Base-by-base conservation (phyloP, 1,140 invertebrate species). In the Glossosoma conforme region DNA sequence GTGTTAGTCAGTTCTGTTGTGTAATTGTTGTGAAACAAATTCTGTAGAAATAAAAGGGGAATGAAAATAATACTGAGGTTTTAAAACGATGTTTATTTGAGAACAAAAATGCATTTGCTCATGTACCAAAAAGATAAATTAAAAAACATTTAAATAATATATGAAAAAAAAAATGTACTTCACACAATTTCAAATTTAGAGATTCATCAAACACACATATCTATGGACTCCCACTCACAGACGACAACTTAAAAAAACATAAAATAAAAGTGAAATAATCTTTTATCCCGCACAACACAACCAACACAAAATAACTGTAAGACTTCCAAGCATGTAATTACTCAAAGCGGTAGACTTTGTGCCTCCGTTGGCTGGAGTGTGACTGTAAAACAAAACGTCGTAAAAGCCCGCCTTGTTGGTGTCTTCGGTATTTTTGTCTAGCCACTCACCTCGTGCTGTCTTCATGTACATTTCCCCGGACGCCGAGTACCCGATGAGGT, bases 361-460 rank as follows among this genome's bases (percentile, higher is more conserved):
- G 2, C 35, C 28, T 15, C 25, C 36, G n/a, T 13, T 51, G 8
- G 44, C 28, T 9, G 44, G 44, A 19, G 33, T 17, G 10, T 56
- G 50, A 44, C 54, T 59, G 43, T 65, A 70, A 57, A 68, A 73
- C 24, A 42, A 21, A 44, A 73, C 69, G 58, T 75, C 67, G 61
- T 73, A 75, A 65, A 72, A 72, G 55, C 69, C 71, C 52, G 71
- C 68, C 44, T 65, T 67, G 11, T 67, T 60, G 6, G 66, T 69
- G 44, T 69, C 65, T 52, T 72, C 67, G 50, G 66, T 68, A 62
- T 56, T 62, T 44, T 72, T 65, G 61, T 62, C 62, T 55, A 62
- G 64, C 63, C 71, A 81, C 85, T 88, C 80, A 89, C 90, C 91
- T 80, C 83, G 78, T 58, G 87, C 84, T 30, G 91, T 94, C 70